Base-by-base conservation (phyloP, 2,797 vertebrate species). In the Acanthopagrus latus region DNA sequence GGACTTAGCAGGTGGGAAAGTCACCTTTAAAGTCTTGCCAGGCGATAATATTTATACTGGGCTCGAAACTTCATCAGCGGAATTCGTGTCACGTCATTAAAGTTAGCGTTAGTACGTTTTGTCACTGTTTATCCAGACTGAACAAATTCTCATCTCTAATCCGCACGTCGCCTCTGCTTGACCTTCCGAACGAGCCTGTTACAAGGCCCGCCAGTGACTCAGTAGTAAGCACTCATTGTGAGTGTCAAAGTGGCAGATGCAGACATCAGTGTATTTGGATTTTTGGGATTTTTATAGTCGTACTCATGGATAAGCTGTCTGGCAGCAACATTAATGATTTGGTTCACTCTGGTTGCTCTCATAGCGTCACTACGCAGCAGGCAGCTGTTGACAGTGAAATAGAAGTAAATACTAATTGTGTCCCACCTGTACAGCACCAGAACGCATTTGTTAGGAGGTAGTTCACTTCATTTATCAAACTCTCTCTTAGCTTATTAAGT, bases 131-230 rank as follows among this genome's bases (percentile, higher is more conserved):
- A 57, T 65, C 44, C 11, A 58, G 7, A 64, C 5, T 58, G 16
- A 64, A 59, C 54, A 38, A 25, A 47, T 52, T 62, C 56, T 50
- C 48, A 65, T 27, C n/a, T 65, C 20, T 62, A 64, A 74, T 51
- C 27, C 1, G 2, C 20, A 48, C n/a, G 55, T 72, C 21, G 8
- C 47, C 67, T 29, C 21, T 58, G 17, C 20, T 38, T 52, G 63
- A 79, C 27, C 76, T 57, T 67, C 38, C 14, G 43, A 66, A 9
- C 2, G 16, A 64, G 33, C 5, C 46, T 23, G n/a, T 54, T 54
- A 41, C 29, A 57, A 16, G 5, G 33, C 43, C 38, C 13, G 58
- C 17, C 56, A 56, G 41, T 47, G 71, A 64, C 20, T 73, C 62
- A 23, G 41, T 25, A 41, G 41, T 50, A 20, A 27, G 44, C 44